Evolutionary conservation across 2,797 vertebrate genomes (phyloP).

Genomic region (Diplodus puntazzo): DNA sequence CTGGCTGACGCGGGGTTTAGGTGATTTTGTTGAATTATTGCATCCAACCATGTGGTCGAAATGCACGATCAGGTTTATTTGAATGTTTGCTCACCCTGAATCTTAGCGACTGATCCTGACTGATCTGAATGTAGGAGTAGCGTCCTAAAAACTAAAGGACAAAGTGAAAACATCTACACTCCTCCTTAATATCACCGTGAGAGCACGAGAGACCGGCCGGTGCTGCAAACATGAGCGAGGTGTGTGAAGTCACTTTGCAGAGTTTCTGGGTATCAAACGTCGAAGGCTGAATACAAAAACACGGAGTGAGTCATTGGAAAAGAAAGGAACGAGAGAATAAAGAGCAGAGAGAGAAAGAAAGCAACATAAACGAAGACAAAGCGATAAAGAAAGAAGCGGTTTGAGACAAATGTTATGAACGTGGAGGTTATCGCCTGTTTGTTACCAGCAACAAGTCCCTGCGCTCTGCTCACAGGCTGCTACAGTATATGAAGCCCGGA

Average conservation of each 20-base stretch:
- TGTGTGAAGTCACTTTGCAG: not conserved
- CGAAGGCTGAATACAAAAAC: not conserved
- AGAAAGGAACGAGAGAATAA: not conserved
- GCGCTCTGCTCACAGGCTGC: constrained; percentile 1
- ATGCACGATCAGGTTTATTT: not conserved
- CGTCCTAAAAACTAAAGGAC: too few relatives aligned
- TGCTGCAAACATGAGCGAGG: not conserved
- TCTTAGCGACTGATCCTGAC: too few relatives aligned
- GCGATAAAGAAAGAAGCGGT: not conserved
- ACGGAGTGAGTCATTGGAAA: not conserved
- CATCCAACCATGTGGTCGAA: not conserved
- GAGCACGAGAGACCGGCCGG: not conserved
- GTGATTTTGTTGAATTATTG: not conserved
- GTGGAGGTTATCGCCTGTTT: constrained; percentile 10
- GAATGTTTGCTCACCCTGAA: not conserved
- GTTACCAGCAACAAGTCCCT: constrained; percentile 15
- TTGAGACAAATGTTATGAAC: constrained; percentile 5
- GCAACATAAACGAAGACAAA: not conserved
- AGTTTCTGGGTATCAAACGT: too few relatives aligned
- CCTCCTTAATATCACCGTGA: too few relatives aligned
- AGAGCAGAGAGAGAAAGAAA: not conserved
- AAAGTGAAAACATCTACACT: too few relatives aligned
- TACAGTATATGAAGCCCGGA: too few relatives aligned
- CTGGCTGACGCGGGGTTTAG: too few relatives aligned
- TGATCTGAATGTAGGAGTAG: too few relatives aligned